Evolutionary conservation across 2,888 invertebrate species (phyloP).

Genomic region (Euzophera pinguis): DNA sequence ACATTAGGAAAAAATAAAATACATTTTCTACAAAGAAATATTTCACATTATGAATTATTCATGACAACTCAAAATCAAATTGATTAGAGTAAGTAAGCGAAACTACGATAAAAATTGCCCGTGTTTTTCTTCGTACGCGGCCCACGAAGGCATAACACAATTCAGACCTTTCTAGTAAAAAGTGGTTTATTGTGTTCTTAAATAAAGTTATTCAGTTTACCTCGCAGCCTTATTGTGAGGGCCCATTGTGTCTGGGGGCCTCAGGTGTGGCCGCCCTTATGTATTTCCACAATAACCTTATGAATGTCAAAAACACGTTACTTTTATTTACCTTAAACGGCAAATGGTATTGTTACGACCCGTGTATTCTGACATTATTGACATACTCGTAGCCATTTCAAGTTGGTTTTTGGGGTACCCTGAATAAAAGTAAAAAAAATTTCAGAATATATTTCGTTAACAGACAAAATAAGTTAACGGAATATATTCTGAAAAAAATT

Average conservation of each 20-base stretch:
- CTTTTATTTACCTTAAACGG: constrained; percentile 60
- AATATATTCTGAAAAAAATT: no score
- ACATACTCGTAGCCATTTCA: constrained; percentile 10
- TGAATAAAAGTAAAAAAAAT: no score
- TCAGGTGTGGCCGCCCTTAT: constrained; percentile 60
- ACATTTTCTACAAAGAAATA: background rate
- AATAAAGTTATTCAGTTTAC: constrained; percentile 76
- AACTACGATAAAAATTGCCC: constrained; percentile 24
- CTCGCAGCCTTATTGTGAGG: constrained; percentile 60
- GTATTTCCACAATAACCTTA: constrained; percentile 63
- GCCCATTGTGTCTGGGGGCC: constrained; percentile 54
- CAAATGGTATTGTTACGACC: constrained; percentile 47
- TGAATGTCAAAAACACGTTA: constrained; percentile 73
- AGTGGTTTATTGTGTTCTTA: constrained; percentile 77
- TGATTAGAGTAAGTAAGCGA: constrained; percentile 6
- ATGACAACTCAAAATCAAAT: constrained; percentile 4
- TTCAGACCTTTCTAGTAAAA: constrained; percentile 64
- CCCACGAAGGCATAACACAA: constrained; percentile 49
- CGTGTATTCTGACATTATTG: constrained; percentile 41
- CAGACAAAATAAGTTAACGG: no score
- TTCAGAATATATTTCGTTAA: no score
- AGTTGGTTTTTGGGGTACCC: background rate
- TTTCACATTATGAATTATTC: background rate
- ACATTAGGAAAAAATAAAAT: background rate
- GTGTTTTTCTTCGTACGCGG: constrained; percentile 44